Evolutionary conservation across 2,113 vertebrate species (phyloP).

Genomic region (Tetraodon nigroviridis): DNA sequence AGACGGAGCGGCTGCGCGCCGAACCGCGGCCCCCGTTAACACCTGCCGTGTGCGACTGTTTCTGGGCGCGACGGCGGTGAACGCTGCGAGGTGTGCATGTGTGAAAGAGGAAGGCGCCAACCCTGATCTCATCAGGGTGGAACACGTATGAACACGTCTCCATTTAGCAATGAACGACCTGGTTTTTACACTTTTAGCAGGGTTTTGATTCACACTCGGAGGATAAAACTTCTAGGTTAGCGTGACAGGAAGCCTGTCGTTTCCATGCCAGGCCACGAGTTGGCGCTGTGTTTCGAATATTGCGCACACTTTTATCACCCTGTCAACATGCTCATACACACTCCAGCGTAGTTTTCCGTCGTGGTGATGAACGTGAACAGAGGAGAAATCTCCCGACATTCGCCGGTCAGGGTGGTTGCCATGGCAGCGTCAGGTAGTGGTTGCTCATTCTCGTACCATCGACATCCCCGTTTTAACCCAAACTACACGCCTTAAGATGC

Average conservation of each 20-base stretch:
- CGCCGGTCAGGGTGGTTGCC: conserved; percentile 42
- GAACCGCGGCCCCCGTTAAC: not conserved
- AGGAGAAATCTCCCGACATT: conserved; percentile 33
- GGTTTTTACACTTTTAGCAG: too few relatives aligned
- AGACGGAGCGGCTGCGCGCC: not conserved
- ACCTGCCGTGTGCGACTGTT: conserved; percentile 26
- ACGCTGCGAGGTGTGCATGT: not conserved
- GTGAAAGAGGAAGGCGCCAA: not conserved
- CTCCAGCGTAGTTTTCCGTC: conserved; percentile 17
- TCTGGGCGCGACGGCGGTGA: conserved; percentile 3
- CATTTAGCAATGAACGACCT: too few relatives aligned
- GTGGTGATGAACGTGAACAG: conserved; percentile 49
- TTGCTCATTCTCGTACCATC: not conserved
- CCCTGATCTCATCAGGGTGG: not conserved
- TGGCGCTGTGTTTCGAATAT: too few relatives aligned
- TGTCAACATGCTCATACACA: not conserved
- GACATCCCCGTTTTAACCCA: not conserved
- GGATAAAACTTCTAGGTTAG: too few relatives aligned
- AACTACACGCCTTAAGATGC: not conserved
- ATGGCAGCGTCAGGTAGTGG: conserved; percentile 36
- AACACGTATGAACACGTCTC: conserved; percentile 18
- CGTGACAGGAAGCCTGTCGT: too few relatives aligned
- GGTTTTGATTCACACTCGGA: not conserved
- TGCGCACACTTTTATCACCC: too few relatives aligned
- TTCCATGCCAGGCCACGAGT: too few relatives aligned